Conservation (phyloP, 2,888 invertebrate species). For the Ophion costatus region DNA sequence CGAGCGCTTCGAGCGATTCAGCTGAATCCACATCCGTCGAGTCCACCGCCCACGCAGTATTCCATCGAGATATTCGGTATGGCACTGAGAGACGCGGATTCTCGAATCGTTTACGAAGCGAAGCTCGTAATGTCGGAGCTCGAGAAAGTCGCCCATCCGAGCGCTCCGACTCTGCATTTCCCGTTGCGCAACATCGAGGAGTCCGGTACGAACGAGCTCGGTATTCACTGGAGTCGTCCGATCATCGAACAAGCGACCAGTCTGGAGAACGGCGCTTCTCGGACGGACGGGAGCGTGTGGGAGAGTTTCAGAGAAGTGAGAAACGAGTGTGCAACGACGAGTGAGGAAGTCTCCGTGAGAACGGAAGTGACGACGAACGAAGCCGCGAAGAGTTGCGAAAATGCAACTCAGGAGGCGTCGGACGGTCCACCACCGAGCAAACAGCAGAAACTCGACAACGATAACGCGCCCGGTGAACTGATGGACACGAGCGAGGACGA, state of each 20-base stretch:
- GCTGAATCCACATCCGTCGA: conserved; percentile 74
- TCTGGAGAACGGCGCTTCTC: conserved; percentile 27
- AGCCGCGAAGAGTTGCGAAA: neutral
- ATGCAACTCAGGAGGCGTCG: conserved; percentile 3
- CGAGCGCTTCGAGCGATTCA: conserved; percentile 74
- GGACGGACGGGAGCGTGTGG: conserved; percentile 50
- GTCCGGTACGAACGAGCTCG: conserved; percentile 16
- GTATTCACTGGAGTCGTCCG: conserved; percentile 57
- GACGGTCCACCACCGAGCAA: conserved; percentile 63
- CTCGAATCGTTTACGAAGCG: conserved; percentile 73
- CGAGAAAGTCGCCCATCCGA: conserved; percentile 78
- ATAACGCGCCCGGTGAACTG: conserved; percentile 21
- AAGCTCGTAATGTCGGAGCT: conserved; percentile 73
- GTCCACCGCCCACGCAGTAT: conserved; percentile 75
- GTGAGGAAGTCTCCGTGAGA: conserved; percentile 3
- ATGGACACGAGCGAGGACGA: conserved; percentile 63
- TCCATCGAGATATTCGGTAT: conserved; percentile 77
- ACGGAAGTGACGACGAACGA: neutral
- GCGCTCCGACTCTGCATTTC: conserved; percentile 74
- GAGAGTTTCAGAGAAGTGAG: conserved; percentile 43
- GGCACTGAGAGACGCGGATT: conserved; percentile 74
- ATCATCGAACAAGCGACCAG: conserved; percentile 4
- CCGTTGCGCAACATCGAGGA: conserved; percentile 56
- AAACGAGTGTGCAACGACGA: conserved; percentile 38
- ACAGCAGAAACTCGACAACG: conserved; percentile 50